Base-by-base conservation (phyloP, 2,113 vertebrate species). In the Catharus minimus region DNA sequence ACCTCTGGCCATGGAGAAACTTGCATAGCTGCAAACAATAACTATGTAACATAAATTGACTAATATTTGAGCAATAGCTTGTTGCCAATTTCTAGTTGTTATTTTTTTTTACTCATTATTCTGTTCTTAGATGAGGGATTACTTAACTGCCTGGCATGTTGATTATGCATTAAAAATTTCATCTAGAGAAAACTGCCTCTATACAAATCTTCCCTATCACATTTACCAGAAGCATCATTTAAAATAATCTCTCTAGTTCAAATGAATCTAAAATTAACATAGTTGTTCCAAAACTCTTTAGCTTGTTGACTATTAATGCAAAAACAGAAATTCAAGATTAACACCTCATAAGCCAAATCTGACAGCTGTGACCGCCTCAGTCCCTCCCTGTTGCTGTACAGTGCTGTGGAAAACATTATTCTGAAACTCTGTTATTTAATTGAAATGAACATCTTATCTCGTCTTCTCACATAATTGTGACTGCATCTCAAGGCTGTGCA, bases 1-100 rank as follows among this genome's bases (percentile, higher is more conserved):
- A 95, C 44, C 66, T 89, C 81, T 82, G 74, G 65, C 90, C 68
- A 84, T 8, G 47, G 95, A 92, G 88, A 96, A 78, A 66, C 74
- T 58, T 58, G 46, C 20, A 46, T 1, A 7, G 36, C 64, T 66
- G 92, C 41, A 91, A 76, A 52, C 66, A 93, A 39, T 71, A 88
- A 36, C 58, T 33, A 73, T 32, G 7, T 55, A 88, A 81, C 15
- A n/a, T 11, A 52, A 30, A 52, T 52, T 86, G 90, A 64, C 39
- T 81, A n/a, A 66, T 84, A 38, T 65, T 89, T 52, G 14, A 79
- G 84, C 72, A 80, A 20, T 22, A 71, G 20, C 67, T 85, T 86
- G 38, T 77, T 65, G 61, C 22, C 46, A 52, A 15, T 55, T 81
- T 86, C 58, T 76, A 89, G 39, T 17, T 15, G 13, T 11, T 11